Conservation (phyloP, 1,140 invertebrate species). For the Ceratina australensis region DNA sequence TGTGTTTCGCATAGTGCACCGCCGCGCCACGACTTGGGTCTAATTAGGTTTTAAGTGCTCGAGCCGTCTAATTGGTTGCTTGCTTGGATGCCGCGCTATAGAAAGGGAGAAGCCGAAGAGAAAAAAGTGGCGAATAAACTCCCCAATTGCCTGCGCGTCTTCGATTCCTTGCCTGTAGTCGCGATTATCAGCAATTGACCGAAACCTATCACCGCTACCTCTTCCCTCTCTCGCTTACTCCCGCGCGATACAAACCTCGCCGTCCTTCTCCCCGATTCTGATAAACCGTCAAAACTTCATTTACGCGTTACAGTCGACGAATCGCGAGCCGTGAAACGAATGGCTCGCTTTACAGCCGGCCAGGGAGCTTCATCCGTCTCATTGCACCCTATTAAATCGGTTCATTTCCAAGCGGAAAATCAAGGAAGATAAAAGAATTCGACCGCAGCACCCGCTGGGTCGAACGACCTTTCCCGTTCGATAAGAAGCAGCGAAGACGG, state of each 20-base stretch:
- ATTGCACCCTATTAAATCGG: conserved; percentile 50
- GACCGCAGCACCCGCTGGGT: conserved; percentile 26
- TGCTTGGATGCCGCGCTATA: conserved; percentile 7
- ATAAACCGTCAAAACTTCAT: conserved; percentile 21
- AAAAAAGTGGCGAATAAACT: conserved; percentile 8
- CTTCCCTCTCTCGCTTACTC: not conserved
- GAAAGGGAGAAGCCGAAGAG: not conserved
- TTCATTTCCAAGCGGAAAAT: conserved; percentile 50
- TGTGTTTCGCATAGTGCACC: conserved; percentile 34
- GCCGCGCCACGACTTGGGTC: conserved; percentile 38
- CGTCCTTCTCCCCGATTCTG: not conserved
- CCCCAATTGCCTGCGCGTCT: conserved; percentile 12
- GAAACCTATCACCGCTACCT: not conserved
- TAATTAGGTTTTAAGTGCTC: conserved; percentile 59
- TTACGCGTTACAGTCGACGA: conserved; percentile 32
- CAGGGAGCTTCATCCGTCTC: conserved; percentile 39
- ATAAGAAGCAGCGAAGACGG: conserved; percentile 36
- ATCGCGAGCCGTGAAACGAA: conserved; percentile 34
- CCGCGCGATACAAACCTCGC: not conserved
- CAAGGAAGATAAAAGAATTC: conserved; percentile 45
- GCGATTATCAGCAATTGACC: conserved; percentile 42
- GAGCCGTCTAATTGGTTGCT: conserved; percentile 50
- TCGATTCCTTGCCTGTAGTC: conserved; percentile 33
- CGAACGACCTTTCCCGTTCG: conserved; percentile 33
- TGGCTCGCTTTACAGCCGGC: conserved; percentile 40